These are phyloP conservation scores for Melieria crassipennis DNA, from an alignment of 2,888 invertebrate species.

Conservation along the genomic window DNA sequence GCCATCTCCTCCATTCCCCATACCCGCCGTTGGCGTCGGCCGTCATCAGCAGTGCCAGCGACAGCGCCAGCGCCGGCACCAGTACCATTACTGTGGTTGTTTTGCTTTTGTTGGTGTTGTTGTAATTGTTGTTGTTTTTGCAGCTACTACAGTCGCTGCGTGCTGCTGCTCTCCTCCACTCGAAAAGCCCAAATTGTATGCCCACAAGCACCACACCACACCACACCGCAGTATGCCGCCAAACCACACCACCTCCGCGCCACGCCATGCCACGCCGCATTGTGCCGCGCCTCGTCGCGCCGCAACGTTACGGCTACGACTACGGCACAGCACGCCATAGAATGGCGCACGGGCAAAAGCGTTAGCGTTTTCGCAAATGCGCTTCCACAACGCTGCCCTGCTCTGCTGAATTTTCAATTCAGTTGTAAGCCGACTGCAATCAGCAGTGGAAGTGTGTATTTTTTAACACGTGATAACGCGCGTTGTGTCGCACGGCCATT, in stretches of 20 bases:
- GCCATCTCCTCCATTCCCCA: not conserved
- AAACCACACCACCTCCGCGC: constrained; percentile 1
- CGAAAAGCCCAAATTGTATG: constrained; percentile 29
- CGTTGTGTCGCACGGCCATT: constrained; percentile 6
- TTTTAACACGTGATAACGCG: constrained; percentile 35
- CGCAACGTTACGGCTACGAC: constrained; percentile 17
- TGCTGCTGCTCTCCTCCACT: constrained; percentile 15
- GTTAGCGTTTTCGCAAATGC: constrained; percentile 32
- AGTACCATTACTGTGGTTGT: constrained; percentile 23
- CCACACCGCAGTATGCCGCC: not conserved
- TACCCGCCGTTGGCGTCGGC: too few species aligned
- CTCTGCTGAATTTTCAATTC: constrained; percentile 64
- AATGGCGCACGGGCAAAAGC: constrained; percentile 23
- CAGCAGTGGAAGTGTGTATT: constrained; percentile 57
- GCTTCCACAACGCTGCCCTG: constrained; percentile 36
- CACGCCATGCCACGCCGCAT: not conserved
- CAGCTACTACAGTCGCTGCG: not conserved
- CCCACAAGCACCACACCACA: constrained; percentile 21
- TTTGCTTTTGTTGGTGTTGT: constrained; percentile 24
- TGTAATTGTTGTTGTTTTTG: constrained; percentile 23
- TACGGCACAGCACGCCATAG: constrained; percentile 6
- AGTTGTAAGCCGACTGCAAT: constrained; percentile 65
- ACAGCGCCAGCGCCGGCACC: not conserved
- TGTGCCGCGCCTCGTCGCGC: constrained; percentile 15
- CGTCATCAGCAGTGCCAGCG: constrained; percentile 11